Evolutionary conservation across 2,888 invertebrate species (phyloP).

Genomic region (Anarsia innoxiella): DNA sequence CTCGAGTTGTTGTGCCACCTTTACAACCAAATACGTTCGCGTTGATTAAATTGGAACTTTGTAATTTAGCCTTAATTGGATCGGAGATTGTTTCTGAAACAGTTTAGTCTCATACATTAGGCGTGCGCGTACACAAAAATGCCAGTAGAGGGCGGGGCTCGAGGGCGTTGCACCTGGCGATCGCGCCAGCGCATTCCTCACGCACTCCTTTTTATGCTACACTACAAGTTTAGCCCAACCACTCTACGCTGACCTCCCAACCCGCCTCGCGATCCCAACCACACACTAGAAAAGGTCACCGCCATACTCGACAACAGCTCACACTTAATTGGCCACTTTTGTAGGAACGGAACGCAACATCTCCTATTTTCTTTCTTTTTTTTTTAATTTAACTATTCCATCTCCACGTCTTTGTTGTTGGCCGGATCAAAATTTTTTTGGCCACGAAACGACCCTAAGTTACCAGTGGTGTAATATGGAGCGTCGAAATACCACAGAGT

Average conservation of each 20-base stretch:
- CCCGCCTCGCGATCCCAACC: conserved; percentile 29
- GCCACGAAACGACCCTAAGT: conserved; percentile 17
- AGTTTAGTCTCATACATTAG: conserved; percentile 50
- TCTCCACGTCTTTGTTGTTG: conserved; percentile 48
- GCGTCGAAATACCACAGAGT: conserved; percentile 34
- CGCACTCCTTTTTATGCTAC: conserved; percentile 70
- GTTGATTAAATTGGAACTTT: conserved; percentile 17
- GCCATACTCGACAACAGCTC: conserved; percentile 30
- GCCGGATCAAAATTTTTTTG: conserved; percentile 40
- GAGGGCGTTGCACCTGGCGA: conserved; percentile 71
- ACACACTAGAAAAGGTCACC: conserved; percentile 35
- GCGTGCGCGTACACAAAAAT: conserved; percentile 60
- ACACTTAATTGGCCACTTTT: conserved; percentile 29
- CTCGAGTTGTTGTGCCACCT: too few relatives aligned
- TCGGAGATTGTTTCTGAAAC: conserved; percentile 36
- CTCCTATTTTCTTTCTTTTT: conserved; percentile 49
- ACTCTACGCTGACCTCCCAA: conserved; percentile 36
- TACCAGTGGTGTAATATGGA: conserved; percentile 25
- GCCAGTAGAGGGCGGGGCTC: conserved; percentile 56
- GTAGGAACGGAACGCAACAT: conserved; percentile 47
- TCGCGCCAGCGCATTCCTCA: conserved; percentile 66
- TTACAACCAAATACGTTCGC: too few relatives aligned
- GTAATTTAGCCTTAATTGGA: conserved; percentile 24
- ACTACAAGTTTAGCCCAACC: conserved; percentile 55
- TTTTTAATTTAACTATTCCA: conserved; percentile 50